phyloP scores from a whole-genome alignment of 2,888 invertebrate genomes.

The Epinotia brunnichana region DNA sequence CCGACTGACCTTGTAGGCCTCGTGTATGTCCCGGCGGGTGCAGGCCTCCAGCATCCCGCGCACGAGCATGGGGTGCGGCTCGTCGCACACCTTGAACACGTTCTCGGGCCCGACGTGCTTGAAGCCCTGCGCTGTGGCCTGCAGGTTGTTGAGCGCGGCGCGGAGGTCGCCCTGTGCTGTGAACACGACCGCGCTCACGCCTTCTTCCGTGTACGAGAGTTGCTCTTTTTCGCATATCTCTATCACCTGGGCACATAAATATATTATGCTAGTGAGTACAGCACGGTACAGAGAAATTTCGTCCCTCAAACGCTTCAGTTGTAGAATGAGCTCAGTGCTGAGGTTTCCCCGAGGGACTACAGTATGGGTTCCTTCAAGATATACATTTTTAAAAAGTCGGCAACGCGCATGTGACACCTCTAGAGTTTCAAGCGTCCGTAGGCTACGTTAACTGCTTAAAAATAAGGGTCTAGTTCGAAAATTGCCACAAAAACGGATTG shows the following conservation, averaged over 20 bases:
- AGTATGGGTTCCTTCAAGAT: too few relatives aligned
- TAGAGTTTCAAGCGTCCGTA: too few relatives aligned
- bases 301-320: too few relatives aligned
- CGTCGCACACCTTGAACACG: conserved; percentile 99
- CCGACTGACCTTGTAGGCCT: conserved; percentile 87
- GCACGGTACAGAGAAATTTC: too few relatives aligned
- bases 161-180: conserved; percentile 99
- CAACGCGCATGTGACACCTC: too few relatives aligned
- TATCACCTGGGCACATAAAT: conserved; percentile 64
- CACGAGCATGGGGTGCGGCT: conserved; percentile 97
- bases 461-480: too few relatives aligned
- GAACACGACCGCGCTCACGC: conserved; percentile 97
- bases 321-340: too few relatives aligned
- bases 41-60: conserved; percentile 96
- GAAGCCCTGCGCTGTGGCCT: conserved; percentile 94
- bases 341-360: too few relatives aligned
- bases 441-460: too few relatives aligned
- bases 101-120: conserved; percentile 95
- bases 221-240: conserved; percentile 75
- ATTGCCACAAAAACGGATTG: too few relatives aligned
- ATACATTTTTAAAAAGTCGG: too few relatives aligned
- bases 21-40: conserved; percentile 90
- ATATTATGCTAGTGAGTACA: too few relatives aligned
- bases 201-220: conserved; percentile 94
- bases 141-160: conserved; percentile 98